A percentile compares a stretch with the other conserved stretches of the same genome.
These are phyloP conservation scores for Lophius americanus DNA, from an alignment of 2,797 vertebrate species.

Conservation along the genomic window DNA sequence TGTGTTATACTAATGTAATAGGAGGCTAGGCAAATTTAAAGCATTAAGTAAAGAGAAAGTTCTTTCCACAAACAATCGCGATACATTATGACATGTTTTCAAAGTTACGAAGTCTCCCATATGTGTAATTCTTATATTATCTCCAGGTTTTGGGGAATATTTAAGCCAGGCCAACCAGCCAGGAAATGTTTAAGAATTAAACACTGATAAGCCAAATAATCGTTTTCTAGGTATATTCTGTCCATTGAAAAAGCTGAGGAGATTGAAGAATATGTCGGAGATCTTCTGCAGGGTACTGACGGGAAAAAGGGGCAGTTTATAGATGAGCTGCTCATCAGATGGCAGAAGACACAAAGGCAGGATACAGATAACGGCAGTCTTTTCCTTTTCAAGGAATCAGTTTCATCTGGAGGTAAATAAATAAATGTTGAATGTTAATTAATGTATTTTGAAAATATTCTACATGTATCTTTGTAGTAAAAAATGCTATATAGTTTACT, in stretches of 20 bases:
- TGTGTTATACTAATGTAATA: no score
- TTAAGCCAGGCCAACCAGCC: no score
- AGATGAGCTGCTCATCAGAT: conserved; percentile 87
- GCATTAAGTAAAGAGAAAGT: no score
- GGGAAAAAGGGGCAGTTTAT: conserved; percentile 88
- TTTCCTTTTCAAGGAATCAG: conserved; percentile 77
- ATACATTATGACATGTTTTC: no score
- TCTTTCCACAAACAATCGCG: no score
- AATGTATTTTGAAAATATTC: not conserved
- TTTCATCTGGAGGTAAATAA: conserved; percentile 45
- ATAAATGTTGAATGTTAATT: not conserved
- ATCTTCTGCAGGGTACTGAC: conserved; percentile 91
- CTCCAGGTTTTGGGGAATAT: no score
- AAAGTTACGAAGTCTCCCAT: no score
- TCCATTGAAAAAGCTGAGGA: conserved; percentile 91
- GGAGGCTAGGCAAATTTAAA: no score
- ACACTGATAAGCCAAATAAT: not conserved
- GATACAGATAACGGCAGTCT: conserved; percentile 60
- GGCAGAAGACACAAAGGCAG: conserved; percentile 79
- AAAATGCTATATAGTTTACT: not conserved
- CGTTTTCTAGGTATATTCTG: conserved; percentile 87
- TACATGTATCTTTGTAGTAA: not conserved
- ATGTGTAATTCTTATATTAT: no score
- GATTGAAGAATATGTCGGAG: conserved; percentile 92
- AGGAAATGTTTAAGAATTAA: not conserved